phyloP scores from a whole-genome alignment of 2,888 invertebrate genomes.

The Perizoma flavofasciatum region DNA sequence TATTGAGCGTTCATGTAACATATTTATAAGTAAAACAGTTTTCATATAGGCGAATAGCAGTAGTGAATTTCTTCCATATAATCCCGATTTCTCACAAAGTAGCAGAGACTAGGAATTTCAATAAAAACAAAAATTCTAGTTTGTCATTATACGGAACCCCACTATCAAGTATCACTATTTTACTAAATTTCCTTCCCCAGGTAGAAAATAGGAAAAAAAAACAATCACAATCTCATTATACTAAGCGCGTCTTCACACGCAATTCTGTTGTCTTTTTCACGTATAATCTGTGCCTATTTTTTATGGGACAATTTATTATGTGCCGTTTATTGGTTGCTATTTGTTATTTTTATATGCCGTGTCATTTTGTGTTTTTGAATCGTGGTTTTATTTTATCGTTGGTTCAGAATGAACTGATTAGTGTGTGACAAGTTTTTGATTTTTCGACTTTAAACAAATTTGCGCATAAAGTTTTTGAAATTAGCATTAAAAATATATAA shows the following conservation, averaged over 20 bases:
- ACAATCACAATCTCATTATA: conserved; percentile 70
- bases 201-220: conserved; percentile 50
- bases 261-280: conserved; percentile 47
- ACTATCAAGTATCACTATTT: conserved; percentile 14
- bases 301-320: conserved; percentile 41
- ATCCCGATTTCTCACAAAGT: no score
- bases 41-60: no score
- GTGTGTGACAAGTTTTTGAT: no score
- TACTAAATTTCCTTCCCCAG: conserved; percentile 42
- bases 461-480: no score
- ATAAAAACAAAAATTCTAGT: no score
- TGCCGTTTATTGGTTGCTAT: conserved; percentile 41
- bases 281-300: conserved; percentile 40
- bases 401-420: no score
- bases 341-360: conserved; percentile 40
- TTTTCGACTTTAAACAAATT: no score
- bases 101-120: no score
- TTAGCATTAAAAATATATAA: no score
- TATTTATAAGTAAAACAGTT: no score
- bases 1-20: no score
- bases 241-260: conserved; percentile 64
- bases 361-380: conserved; percentile 15
- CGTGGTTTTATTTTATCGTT: not conserved
- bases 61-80: no score
- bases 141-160: conserved; percentile 26